Percentiles rank a stretch among this genome's conserved stretches.
These are phyloP conservation scores for Eubasilissa regina DNA, from an alignment of 1,140 invertebrate genomes.

Conservation along the genomic window DNA sequence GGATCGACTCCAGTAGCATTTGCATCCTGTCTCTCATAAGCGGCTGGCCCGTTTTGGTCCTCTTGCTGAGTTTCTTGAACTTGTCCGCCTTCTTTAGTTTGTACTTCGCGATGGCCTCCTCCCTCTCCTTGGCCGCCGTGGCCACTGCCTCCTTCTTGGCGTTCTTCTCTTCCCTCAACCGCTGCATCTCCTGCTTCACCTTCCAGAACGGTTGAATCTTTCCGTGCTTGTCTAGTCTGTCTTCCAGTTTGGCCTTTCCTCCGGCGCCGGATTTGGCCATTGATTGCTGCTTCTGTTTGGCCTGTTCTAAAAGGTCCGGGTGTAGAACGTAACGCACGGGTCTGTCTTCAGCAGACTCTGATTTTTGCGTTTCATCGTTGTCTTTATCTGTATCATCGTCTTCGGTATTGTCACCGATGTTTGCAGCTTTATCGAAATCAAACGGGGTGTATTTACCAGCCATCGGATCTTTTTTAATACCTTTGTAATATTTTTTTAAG, in stretches of 20 bases:
- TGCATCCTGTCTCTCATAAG: slow-evolving; percentile 84
- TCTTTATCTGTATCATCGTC: slow-evolving; percentile 55
- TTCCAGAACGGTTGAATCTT: slow-evolving; percentile 68
- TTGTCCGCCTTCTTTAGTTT: slow-evolving; percentile 78
- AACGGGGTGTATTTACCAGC: slow-evolving; percentile 57
- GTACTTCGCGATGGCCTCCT: slow-evolving; percentile 77
- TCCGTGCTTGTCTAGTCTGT: slow-evolving; percentile 31
- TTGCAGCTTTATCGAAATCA: slow-evolving; percentile 60
- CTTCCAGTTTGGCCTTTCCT: slow-evolving; percentile 25
- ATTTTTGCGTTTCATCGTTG: slow-evolving; percentile 17
- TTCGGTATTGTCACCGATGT: slow-evolving; percentile 55
- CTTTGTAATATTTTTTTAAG: slow-evolving; percentile 72
- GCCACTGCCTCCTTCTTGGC: slow-evolving; percentile 70
- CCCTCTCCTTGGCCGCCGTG: slow-evolving; percentile 72
- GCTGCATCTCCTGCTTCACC: slow-evolving; percentile 73
- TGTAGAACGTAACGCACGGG: slow-evolving; percentile 67
- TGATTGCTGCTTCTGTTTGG: slow-evolving; percentile 10
- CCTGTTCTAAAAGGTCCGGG: slow-evolving; percentile 66
- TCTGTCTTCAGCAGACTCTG: slow-evolving; percentile 47
- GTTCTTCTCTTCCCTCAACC: slow-evolving; percentile 74
- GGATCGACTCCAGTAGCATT: slow-evolving; percentile 80
- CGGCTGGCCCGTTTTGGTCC: slow-evolving; percentile 84
- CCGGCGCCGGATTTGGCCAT: slow-evolving; percentile 37
- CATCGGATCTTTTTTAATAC: slow-evolving; percentile 70
- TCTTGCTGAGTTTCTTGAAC: slow-evolving; percentile 79